phyloP scores from a whole-genome alignment of 2,888 invertebrate genomes.

The Ommatoiulus sabulosus region DNA sequence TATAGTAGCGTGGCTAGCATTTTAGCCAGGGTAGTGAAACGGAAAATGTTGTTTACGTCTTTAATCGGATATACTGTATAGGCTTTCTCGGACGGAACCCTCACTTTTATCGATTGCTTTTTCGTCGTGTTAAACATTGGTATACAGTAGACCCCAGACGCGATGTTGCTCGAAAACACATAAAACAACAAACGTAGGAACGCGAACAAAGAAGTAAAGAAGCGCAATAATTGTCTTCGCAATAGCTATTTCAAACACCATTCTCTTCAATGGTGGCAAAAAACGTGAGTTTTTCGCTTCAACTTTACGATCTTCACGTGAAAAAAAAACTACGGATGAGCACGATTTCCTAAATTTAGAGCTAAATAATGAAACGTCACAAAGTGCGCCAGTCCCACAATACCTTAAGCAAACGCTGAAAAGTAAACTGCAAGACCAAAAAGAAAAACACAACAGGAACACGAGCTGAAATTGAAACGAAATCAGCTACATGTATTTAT shows the following conservation, averaged over 20 bases:
- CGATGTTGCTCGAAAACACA: not conserved
- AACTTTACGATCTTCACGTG: too few species aligned
- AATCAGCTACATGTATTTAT: too few species aligned
- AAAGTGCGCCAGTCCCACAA: too few species aligned
- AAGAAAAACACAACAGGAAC: too few species aligned
- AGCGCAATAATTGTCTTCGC: not conserved
- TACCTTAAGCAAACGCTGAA: too few species aligned
- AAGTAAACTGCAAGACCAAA: too few species aligned
- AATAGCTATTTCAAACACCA: not conserved
- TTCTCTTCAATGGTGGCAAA: too few species aligned
- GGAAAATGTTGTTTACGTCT: conserved; percentile 23
- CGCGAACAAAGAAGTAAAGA: not conserved
- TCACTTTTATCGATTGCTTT: conserved; percentile 13
- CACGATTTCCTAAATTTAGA: too few species aligned
- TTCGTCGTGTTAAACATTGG: conserved; percentile 14
- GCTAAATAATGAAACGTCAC: too few species aligned
- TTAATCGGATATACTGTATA: conserved; percentile 23
- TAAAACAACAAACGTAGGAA: not conserved
- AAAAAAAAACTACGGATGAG: too few species aligned
- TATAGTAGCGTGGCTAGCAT: conserved; percentile 11
- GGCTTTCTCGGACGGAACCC: conserved; percentile 4
- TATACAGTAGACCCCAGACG: not conserved
- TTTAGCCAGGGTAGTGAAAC: conserved; percentile 34
- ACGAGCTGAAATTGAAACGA: too few species aligned
- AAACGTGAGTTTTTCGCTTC: too few species aligned